A percentile compares a stretch with the other conserved stretches of the same genome.
Evolutionary conservation across 1,140 invertebrate species (phyloP).

Genomic region (Drosophila nasuta): DNA sequence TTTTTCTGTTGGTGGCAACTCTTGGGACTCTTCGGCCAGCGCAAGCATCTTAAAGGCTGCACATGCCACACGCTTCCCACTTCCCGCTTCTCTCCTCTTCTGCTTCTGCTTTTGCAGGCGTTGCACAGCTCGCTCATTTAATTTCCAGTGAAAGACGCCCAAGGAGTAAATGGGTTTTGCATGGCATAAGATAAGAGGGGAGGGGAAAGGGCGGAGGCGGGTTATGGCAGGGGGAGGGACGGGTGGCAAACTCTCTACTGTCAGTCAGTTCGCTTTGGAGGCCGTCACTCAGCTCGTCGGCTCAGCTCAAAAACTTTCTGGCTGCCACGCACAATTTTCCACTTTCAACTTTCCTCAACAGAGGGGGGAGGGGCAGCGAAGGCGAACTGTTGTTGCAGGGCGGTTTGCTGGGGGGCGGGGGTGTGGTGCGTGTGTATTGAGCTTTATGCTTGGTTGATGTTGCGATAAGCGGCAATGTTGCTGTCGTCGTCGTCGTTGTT

Average conservation of each 20-base stretch:
- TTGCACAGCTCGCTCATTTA: constrained; percentile 75
- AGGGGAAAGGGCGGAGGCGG: not conserved
- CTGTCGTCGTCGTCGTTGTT: constrained; percentile 43
- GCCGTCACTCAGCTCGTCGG: constrained; percentile 57
- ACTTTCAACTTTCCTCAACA: constrained; percentile 70
- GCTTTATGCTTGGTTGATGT: constrained; percentile 82
- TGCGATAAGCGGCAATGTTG: constrained; percentile 74
- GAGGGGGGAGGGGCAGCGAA: not conserved
- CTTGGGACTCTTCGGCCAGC: constrained; percentile 9
- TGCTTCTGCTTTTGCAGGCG: constrained; percentile 10
- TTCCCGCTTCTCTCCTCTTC: not conserved
- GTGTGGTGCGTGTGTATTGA: constrained; percentile 45
- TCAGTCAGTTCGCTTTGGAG: constrained; percentile 28
- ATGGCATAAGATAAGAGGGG: constrained; percentile 6
- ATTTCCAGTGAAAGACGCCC: constrained; percentile 59
- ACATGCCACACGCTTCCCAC: constrained; percentile 45
- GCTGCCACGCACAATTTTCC: constrained; percentile 81
- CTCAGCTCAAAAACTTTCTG: constrained; percentile 64
- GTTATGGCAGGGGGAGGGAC: constrained; percentile 1
- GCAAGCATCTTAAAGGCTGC: constrained; percentile 55
- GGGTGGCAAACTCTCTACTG: constrained; percentile 23
- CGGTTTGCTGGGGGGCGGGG: constrained; percentile 32
- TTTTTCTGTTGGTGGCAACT: constrained; percentile 16
- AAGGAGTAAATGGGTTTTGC: constrained; percentile 55
- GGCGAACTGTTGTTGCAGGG: constrained; percentile 33